A percentile compares a stretch with the other conserved stretches of the same genome.
These are phyloP conservation scores for Rhyzopertha dominica DNA, from an alignment of 1,140 invertebrate genomes.

Conservation along the genomic window DNA sequence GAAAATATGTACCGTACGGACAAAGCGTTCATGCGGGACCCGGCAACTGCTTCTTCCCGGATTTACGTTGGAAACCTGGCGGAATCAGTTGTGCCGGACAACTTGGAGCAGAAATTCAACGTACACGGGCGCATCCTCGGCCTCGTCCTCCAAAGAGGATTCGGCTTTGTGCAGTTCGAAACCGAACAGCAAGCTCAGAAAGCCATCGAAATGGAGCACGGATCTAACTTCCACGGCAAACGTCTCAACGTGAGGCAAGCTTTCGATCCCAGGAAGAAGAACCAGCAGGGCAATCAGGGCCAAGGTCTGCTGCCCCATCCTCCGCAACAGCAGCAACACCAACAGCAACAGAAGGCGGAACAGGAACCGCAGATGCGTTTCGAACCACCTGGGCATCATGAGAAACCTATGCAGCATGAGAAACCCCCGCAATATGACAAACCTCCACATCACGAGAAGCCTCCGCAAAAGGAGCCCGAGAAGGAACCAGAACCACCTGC, in stretches of 20 bases:
- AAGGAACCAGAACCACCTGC: constrained; percentile 9
- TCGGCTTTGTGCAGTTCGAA: constrained; percentile 83
- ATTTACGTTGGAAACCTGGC: constrained; percentile 73
- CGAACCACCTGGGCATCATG: constrained; percentile 25
- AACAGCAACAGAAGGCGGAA: constrained; percentile 10
- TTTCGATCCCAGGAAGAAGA: constrained; percentile 39
- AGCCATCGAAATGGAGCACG: constrained; percentile 66
- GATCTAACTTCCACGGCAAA: constrained; percentile 64
- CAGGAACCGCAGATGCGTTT: constrained; percentile 51
- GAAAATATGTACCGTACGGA: constrained; percentile 42
- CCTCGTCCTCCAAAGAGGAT: constrained; percentile 67
- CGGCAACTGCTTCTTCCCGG: constrained; percentile 60
- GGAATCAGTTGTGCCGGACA: constrained; percentile 57
- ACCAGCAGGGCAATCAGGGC: constrained; percentile 11
- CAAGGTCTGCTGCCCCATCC: constrained; percentile 2
- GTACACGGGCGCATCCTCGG: constrained; percentile 68
- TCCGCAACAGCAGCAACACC: constrained; percentile 6
- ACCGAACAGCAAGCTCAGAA: constrained; percentile 65
- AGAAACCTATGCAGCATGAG: constrained; percentile 4
- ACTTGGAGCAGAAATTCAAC: constrained; percentile 69
- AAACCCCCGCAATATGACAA: constrained; percentile 4
- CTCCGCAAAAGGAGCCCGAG: constrained; percentile 4
- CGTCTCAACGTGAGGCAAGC: constrained; percentile 56
- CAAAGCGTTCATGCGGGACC: constrained; percentile 58
- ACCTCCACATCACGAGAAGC: neutral